Evolutionary conservation across 2,888 invertebrate genomes (phyloP).

Genomic region (Schizaphis graminum): DNA sequence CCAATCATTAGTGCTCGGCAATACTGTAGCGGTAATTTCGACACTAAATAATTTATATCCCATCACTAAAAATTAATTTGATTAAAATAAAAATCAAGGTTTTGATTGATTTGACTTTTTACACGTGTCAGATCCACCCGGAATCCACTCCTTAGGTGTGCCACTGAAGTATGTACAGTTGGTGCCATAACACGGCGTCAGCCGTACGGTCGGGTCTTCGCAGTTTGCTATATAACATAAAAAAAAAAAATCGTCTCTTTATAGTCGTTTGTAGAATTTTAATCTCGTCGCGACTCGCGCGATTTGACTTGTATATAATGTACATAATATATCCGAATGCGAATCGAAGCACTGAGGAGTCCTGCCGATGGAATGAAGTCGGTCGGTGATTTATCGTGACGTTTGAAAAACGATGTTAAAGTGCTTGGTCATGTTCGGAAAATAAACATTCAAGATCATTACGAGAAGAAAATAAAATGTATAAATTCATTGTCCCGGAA

Average conservation of each 20-base stretch:
- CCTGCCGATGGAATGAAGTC: neutral
- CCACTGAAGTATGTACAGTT: neutral
- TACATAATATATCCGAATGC: neutral
- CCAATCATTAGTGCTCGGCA: neutral
- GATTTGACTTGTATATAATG: neutral
- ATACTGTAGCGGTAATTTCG: neutral
- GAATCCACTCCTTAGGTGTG: neutral
- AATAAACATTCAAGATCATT: slow-evolving; percentile 38
- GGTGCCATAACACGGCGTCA: neutral
- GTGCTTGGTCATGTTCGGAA: slow-evolving; percentile 52
- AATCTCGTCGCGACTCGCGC: neutral
- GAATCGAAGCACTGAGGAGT: neutral
- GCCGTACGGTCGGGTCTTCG: neutral
- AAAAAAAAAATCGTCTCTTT: neutral
- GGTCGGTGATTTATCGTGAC: slow-evolving; percentile 58
- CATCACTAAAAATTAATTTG: neutral
- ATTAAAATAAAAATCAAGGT: neutral
- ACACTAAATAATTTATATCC: neutral
- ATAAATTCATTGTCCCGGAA: slow-evolving; percentile 11
- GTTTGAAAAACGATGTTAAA: slow-evolving; percentile 58
- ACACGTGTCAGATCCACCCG: too few species aligned
- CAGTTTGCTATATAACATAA: neutral
- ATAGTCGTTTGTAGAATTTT: neutral
- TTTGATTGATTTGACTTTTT: neutral
- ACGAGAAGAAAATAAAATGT: neutral